phyloP scores from a whole-genome alignment of 2,888 invertebrate genomes.

The Cryptops parisi region DNA sequence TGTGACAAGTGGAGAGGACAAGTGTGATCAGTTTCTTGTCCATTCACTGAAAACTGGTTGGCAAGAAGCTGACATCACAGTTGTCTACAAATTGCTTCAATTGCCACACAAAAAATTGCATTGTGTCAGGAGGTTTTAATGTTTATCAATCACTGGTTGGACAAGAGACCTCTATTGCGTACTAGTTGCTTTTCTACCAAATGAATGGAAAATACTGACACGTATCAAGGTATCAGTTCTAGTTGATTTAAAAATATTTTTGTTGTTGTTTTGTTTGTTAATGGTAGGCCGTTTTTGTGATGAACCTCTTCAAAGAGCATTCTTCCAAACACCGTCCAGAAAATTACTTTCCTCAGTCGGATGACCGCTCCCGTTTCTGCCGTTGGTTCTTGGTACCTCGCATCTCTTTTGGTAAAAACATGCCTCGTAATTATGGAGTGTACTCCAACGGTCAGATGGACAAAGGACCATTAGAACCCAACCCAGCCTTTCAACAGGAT shows the following conservation, averaged over 20 bases:
- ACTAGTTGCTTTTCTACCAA: no score
- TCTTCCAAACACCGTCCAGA: slow-evolving; percentile 1
- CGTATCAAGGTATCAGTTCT: no score
- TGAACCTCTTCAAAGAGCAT: slow-evolving; percentile 10
- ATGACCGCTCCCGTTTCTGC: slow-evolving; percentile 6
- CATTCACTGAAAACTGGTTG: no score
- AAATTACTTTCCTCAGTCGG: neutral
- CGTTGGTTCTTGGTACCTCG: slow-evolving; percentile 12
- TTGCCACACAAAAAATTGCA: no score
- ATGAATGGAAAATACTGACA: no score
- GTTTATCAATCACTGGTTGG: no score
- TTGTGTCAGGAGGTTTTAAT: no score
- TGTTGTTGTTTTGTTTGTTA: neutral
- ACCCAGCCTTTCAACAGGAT: slow-evolving; percentile 15
- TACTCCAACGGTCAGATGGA: slow-evolving; percentile 2
- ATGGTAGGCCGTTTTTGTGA: slow-evolving; percentile 5
- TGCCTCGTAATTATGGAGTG: slow-evolving; percentile 3
- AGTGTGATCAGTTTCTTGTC: no score
- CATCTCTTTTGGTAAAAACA: slow-evolving; percentile 8
- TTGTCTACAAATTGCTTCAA: no score
- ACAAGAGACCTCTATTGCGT: no score
- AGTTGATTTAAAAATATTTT: neutral
- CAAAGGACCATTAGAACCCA: slow-evolving; percentile 13
- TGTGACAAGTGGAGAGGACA: no score
- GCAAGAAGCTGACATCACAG: no score